These are phyloP conservation scores for Spinibarbus caldwelli DNA, from an alignment of 2,797 vertebrate genomes.

Conservation along the genomic window DNA sequence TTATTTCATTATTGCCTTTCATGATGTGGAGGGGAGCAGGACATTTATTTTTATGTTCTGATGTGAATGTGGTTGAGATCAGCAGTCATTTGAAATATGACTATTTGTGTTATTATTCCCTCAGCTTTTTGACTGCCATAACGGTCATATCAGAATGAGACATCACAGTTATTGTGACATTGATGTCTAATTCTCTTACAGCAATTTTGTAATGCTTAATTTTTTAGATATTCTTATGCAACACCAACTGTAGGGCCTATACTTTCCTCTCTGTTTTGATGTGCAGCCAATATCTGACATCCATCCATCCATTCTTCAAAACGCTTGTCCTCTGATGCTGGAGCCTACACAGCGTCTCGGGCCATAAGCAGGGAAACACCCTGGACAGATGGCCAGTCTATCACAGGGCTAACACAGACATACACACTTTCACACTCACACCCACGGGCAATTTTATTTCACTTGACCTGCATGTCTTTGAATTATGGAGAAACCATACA, in stretches of 20 bases:
- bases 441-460: not conserved
- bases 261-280: not conserved
- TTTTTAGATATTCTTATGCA: not conserved
- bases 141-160: not conserved
- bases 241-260: not conserved
- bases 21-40: not conserved
- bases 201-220: not conserved
- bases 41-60: not conserved
- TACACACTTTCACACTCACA: slow-evolving; percentile 3
- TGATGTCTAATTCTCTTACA: not conserved
- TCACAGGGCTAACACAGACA: slow-evolving; percentile 11
- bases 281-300: not conserved
- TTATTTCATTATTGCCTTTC: slow-evolving; percentile 6
- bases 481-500: not conserved
- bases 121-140: not conserved
- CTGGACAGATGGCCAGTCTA: slow-evolving; percentile 10
- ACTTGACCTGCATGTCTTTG: slow-evolving; percentile 18
- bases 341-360: not conserved
- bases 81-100: not conserved
- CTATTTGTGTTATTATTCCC: not conserved
- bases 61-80: not conserved
- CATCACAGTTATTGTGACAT: not conserved
- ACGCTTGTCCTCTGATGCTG: not conserved
- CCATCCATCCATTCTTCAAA: not conserved
- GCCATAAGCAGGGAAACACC: not conserved